Evolutionary conservation across 23 tunicate genomes (phyloP).

Genomic region (Styela clava): DNA sequence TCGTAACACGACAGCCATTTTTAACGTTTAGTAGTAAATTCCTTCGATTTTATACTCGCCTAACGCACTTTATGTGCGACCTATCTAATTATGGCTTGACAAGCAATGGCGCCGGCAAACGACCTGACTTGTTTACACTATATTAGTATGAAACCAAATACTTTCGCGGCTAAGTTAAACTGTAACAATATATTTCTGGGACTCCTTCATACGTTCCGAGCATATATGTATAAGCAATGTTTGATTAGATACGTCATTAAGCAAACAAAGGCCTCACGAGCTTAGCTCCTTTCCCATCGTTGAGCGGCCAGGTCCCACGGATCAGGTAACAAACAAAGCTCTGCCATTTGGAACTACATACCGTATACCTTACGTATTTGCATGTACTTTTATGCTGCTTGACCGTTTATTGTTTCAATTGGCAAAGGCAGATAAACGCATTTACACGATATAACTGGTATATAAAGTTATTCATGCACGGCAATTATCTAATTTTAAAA

Average conservation of each 20-base stretch:
- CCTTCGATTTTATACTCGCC: no score
- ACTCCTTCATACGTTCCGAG: neutral
- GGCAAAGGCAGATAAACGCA: no score
- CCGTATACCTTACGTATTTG: neutral
- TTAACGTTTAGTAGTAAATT: no score
- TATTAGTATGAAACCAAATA: conserved; percentile 4
- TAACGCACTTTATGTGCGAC: no score
- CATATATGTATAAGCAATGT: conserved; percentile 9
- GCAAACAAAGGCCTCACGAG: conserved; percentile 7
- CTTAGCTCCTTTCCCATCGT: conserved; percentile 3
- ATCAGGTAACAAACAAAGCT: conserved; percentile 12
- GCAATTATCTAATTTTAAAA: no score
- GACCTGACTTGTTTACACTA: neutral
- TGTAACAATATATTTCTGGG: conserved; percentile 7
- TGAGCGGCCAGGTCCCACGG: neutral
- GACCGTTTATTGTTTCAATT: no score
- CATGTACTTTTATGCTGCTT: neutral
- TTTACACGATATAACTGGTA: no score
- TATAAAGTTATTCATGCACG: no score
- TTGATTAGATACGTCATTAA: neutral
- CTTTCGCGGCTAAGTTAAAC: neutral
- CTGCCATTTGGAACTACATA: neutral
- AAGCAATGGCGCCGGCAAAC: neutral
- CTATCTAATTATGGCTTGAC: neutral
- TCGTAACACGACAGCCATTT: no score